Evolutionary conservation across 2,113 vertebrate species (phyloP).

Genomic region (Malurus melanocephalus): DNA sequence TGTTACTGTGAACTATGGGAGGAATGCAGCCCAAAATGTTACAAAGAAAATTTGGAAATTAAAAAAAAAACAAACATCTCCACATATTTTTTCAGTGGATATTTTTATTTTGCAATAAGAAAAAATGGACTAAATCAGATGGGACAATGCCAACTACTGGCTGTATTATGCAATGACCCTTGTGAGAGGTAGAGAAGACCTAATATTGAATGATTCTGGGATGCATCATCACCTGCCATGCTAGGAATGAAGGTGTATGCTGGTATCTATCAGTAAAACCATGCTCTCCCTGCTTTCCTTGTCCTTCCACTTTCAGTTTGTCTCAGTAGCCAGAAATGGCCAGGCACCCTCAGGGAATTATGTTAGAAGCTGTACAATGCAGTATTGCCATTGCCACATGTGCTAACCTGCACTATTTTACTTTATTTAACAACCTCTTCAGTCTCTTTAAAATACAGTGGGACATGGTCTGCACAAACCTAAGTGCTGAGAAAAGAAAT

Average conservation of each 20-base stretch:
- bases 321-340: neutral
- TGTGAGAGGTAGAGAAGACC: neutral
- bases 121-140: neutral
- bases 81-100: neutral
- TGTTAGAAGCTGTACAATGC: neutral
- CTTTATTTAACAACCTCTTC: neutral
- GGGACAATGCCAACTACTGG: neutral
- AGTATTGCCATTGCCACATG: fast-evolving
- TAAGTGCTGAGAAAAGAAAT: neutral
- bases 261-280: neutral
- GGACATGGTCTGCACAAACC: neutral
- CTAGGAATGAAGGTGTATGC: neutral
- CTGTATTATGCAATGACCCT: neutral
- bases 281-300: neutral
- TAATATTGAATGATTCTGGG: neutral
- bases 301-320: neutral
- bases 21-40: neutral
- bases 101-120: neutral
- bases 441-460: neutral
- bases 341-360: neutral
- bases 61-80: neutral
- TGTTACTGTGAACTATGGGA: neutral
- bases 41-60: neutral
- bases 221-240: neutral
- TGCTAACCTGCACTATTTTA: neutral